Conservation (phyloP, 2,797 vertebrate species). For the Micropoecilia bifurca region DNA sequence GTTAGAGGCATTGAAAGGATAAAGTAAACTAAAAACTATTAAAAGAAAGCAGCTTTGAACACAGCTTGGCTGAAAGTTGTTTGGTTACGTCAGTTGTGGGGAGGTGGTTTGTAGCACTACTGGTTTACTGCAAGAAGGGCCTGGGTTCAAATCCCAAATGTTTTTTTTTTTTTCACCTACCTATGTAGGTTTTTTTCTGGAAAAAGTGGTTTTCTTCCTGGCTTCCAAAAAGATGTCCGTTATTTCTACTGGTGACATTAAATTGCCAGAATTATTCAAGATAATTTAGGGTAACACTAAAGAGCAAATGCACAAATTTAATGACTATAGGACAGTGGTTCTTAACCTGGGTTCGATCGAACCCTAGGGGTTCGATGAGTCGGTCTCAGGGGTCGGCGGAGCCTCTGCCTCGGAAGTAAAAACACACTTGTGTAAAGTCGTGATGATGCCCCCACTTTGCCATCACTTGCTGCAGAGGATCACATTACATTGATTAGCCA, state of each 20-base stretch:
- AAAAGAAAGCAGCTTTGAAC: not conserved
- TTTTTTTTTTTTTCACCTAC: no score
- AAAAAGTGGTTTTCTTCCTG: not conserved
- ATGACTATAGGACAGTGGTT: not conserved
- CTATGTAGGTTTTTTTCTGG: not conserved
- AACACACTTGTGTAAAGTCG: no score
- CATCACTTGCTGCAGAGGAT: no score
- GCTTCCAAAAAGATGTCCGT: not conserved
- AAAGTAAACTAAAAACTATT: not conserved
- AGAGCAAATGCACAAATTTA: not conserved
- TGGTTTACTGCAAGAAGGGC: not conserved
- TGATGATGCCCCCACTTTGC: no score
- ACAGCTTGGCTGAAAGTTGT: not conserved
- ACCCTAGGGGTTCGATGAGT: no score
- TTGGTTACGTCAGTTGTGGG: not conserved
- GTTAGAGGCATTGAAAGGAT: slow-evolving; percentile 24
- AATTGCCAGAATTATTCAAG: not conserved
- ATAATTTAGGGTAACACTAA: not conserved
- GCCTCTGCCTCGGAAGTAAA: no score
- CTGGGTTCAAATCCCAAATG: not conserved
- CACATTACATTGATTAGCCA: no score
- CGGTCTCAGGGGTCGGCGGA: no score
- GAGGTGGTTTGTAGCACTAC: not conserved
- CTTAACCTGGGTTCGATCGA: no score
- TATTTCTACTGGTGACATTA: not conserved